Conservation (phyloP, 2,797 vertebrate genomes). For the Coregonus sp. region DNA sequence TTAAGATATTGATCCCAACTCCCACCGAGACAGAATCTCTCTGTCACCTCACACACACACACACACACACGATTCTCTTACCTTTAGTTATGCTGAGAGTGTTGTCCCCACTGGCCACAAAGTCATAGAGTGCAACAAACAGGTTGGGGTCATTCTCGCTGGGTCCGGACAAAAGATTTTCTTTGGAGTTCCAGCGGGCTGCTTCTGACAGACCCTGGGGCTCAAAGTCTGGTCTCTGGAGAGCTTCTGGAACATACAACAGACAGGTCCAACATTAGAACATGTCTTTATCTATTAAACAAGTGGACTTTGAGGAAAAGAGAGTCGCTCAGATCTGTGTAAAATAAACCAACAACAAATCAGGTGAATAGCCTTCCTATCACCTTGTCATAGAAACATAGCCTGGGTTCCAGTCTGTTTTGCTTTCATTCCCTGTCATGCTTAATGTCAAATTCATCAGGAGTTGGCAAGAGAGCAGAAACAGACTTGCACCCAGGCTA, state of each 20-base stretch:
- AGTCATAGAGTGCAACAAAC: constrained; percentile 97
- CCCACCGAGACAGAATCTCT: neutral
- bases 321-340: neutral
- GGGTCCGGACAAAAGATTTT: constrained; percentile 93
- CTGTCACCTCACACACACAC: neutral
- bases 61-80: constrained; percentile 54
- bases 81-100: constrained; percentile 99
- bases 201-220: constrained; percentile 91
- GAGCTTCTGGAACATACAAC: constrained; percentile 83
- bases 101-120: constrained; percentile 97
- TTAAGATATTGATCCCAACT: neutral
- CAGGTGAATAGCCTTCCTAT: too few species aligned
- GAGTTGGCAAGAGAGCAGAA: too few species aligned
- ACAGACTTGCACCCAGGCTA: too few species aligned
- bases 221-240: constrained; percentile 95
- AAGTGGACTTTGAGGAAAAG: neutral
- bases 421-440: too few species aligned
- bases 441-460: too few species aligned
- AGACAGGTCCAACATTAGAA: neutral
- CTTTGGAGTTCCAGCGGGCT: constrained; percentile 98
- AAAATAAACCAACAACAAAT: neutral
- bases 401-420: too few species aligned
- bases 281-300: neutral
- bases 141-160: constrained; percentile 98
- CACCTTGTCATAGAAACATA: too few species aligned